Percentiles rank a stretch among this genome's conserved stretches.
Conservation (phyloP, 2,888 invertebrate genomes). For the Frankliniella fusca region DNA sequence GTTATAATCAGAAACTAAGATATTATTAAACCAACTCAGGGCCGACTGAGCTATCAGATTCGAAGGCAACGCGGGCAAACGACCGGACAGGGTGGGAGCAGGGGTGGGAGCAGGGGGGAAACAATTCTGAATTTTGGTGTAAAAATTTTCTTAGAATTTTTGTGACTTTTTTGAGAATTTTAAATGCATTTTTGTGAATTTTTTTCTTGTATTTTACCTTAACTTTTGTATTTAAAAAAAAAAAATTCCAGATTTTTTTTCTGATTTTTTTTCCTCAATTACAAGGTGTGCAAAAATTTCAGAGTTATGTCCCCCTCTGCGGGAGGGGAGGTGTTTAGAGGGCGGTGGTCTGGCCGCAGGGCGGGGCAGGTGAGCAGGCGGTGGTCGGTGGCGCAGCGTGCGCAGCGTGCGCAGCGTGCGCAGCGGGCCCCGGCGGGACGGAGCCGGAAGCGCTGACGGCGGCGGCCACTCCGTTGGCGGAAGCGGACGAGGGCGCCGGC, state of each 20-base stretch:
- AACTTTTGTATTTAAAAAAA: no score
- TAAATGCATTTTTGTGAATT: no score
- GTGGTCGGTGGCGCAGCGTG: background rate
- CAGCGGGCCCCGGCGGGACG: background rate
- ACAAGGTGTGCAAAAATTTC: background rate
- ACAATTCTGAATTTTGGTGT: no score
- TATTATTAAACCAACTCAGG: no score
- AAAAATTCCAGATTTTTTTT: background rate
- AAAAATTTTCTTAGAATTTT: no score
- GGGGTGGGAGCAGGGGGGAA: no score
- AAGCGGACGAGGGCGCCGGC: background rate
- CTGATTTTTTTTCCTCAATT: background rate
- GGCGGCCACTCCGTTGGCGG: background rate
- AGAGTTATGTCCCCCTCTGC: background rate
- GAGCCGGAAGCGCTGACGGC: background rate
- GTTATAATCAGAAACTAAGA: no score
- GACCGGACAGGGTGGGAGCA: no score
- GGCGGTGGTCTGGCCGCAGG: background rate
- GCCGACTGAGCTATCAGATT: no score
- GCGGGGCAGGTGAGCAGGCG: background rate
- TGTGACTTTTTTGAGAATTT: no score
- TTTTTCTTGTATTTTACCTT: no score
- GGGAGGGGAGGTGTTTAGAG: background rate
- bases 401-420: background rate
- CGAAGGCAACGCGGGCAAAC: no score